Base-by-base conservation (phyloP, 2,113 vertebrate species). In the Chelonoidis abingdonii region DNA sequence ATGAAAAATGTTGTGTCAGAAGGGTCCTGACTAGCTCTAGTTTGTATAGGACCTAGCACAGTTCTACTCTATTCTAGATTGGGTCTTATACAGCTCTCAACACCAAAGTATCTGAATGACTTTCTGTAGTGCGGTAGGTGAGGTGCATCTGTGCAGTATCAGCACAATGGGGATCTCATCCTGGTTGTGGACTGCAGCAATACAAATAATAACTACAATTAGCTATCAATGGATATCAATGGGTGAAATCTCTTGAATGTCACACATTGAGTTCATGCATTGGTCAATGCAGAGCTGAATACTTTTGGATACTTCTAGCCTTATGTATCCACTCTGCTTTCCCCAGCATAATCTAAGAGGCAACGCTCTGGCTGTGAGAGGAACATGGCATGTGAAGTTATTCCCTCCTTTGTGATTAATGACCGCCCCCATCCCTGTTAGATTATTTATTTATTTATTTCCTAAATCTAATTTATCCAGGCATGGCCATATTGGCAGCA, bases 371-470 rank as follows among this genome's bases (percentile, higher is more conserved):
- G n/a, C 19, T 17, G 5, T 50, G 16, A 25, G 86, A 89, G 1
- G 16, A 80, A 86, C 79, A n/a, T 11, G 2, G 1, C 65, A 50
- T 50, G 22, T 84, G 7, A 19, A 24, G 21, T 25, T 16, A 1
- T 27, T 9, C 53, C 86, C 2, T 84, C 21, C 19, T 6, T 2
- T 84, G 44, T 35, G 8, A 1, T 69, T 56, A 83, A 52, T 12
- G 5, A 0, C 8, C 5, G 1, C 31, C 14, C 3, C 38, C 10
- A 57, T 92, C 53, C 19, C 53, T 7, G 7, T 21, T 7, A 86
- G 91, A 10, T 17, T 79, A 65, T 82, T 56, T 84, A 49, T 38
- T 80, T 12, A 49, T 57, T 93, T 89, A 5, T 41, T 86, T 80
- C 47, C 41, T 57, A n/a, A 95, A 38, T 7, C 81, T 17, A 84